Conservation (phyloP, 2,797 vertebrate species). For the Pseudotriccus pelzelni region DNA sequence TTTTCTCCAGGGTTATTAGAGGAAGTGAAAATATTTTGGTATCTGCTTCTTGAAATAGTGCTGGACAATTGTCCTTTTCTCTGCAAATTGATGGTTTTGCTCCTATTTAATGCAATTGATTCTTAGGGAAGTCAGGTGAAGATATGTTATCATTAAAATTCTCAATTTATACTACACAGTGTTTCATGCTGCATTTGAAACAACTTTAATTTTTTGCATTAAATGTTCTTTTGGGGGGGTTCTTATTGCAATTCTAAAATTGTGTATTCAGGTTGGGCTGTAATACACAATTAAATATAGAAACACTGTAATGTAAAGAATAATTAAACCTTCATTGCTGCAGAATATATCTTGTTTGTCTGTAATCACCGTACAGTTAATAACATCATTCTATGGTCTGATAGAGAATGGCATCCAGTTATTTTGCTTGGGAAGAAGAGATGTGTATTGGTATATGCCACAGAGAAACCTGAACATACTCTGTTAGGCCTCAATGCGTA, state of each 20-base stretch:
- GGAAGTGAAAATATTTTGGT: background rate
- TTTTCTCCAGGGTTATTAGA: background rate
- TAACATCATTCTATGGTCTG: background rate
- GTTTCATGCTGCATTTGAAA: background rate
- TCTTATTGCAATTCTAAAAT: background rate
- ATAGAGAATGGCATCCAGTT: background rate
- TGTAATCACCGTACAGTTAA: background rate
- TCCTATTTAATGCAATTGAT: background rate
- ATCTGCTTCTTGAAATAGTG: background rate
- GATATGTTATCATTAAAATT: background rate
- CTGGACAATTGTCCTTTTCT: background rate
- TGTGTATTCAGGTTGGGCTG: background rate
- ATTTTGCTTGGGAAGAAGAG: background rate
- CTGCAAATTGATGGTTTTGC: background rate
- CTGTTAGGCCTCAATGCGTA: background rate
- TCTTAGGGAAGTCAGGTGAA: background rate
- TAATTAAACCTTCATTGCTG: background rate
- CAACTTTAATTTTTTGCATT: background rate
- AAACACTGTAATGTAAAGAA: background rate
- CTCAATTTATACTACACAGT: background rate
- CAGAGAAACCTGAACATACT: background rate
- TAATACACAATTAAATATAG: background rate
- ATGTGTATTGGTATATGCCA: background rate
- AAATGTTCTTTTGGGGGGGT: background rate
- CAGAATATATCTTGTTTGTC: background rate